Evolutionary conservation across 2,888 invertebrate genomes (phyloP).

Genomic region (Drosophila hamatofila): DNA sequence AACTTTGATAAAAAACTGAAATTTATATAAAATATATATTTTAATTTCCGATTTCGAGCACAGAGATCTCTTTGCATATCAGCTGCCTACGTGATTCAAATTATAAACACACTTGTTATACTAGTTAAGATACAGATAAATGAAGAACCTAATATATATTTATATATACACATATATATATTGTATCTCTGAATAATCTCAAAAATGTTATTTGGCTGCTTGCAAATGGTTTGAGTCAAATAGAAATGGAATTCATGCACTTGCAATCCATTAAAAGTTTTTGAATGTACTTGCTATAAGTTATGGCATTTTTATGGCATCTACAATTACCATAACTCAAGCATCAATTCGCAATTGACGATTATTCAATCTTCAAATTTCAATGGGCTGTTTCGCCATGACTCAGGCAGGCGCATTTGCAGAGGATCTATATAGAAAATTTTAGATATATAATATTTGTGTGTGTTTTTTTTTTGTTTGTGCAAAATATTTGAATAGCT

Average conservation of each 20-base stretch:
- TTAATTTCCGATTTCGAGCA: not conserved
- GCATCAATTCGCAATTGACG: slow-evolving; percentile 53
- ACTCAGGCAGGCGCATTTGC: slow-evolving; percentile 44
- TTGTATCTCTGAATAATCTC: not conserved
- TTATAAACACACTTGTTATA: not conserved
- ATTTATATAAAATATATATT: not conserved
- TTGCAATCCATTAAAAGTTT: slow-evolving; percentile 9
- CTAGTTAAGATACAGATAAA: not conserved
- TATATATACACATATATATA: not conserved
- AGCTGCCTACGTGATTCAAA: slow-evolving; percentile 1
- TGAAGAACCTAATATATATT: not conserved
- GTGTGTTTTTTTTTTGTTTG: slow-evolving; percentile 6
- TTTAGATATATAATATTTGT: not conserved
- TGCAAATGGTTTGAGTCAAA: not conserved
- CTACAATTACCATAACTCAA: slow-evolving; percentile 60
- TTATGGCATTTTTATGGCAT: slow-evolving; percentile 55
- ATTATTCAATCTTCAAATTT: slow-evolving; percentile 51
- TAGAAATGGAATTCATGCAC: slow-evolving; percentile 2
- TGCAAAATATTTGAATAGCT: slow-evolving; percentile 25
- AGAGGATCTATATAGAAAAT: slow-evolving; percentile 8
- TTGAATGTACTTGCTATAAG: not conserved
- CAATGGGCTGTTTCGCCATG: slow-evolving; percentile 55
- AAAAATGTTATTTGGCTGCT: not conserved
- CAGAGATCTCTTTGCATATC: not conserved
- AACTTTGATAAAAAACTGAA: not conserved